Percentiles rank a stretch among this genome's conserved stretches.
phyloP scores from a whole-genome alignment of 2,113 vertebrate genomes.

The Gavia stellata region DNA sequence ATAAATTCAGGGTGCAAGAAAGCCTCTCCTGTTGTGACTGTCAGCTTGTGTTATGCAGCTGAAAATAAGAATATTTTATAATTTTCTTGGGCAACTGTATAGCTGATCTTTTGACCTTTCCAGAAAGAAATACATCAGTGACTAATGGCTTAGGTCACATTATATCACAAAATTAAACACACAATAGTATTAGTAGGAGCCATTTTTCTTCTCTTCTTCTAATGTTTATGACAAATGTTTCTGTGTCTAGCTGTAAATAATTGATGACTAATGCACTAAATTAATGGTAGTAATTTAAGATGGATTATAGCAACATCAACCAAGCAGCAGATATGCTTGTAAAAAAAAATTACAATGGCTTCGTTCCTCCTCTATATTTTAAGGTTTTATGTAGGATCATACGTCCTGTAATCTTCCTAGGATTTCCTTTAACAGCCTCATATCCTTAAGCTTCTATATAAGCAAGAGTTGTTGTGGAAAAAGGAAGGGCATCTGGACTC shows the following conservation, averaged over 20 bases:
- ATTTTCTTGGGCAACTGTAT: neutral
- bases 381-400: neutral
- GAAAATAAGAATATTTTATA: neutral
- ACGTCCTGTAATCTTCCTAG: neutral
- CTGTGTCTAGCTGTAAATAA: constrained; percentile 24
- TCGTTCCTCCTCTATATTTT: neutral
- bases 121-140: constrained; percentile 16
- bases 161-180: constrained; percentile 12
- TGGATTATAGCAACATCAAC: neutral
- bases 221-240: neutral
- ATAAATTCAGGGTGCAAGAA: neutral
- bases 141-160: constrained; percentile 29
- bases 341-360: neutral
- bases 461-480: constrained; percentile 64
- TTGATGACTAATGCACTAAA: constrained; percentile 28
- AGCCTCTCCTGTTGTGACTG: neutral
- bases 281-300: constrained; percentile 43
- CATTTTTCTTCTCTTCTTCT: neutral
- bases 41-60: neutral
- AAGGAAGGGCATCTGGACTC: constrained; percentile 43
- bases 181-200: neutral
- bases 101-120: constrained; percentile 56
- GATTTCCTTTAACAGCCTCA: neutral
- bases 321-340: neutral
- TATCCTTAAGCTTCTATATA: neutral